Base-by-base conservation (phyloP, 1,140 invertebrate genomes). In the Procambarus clarkii region DNA sequence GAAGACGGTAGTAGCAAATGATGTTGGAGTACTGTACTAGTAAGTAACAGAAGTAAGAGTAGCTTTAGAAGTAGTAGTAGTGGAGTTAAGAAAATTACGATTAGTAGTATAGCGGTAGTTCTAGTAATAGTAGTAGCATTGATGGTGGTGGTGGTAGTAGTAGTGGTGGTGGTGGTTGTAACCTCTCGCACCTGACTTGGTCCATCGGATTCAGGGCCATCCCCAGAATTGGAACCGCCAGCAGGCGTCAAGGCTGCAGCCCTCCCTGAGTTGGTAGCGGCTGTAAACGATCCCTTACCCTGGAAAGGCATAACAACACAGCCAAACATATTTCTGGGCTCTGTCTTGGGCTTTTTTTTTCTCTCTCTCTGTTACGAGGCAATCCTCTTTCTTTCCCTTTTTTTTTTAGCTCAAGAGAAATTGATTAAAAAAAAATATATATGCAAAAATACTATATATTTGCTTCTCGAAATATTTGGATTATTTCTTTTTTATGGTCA, bases 311-410 rank as follows among this genome's bases (percentile, higher is more conserved):
- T 82, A 93, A 88, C 84, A 91, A 93, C 90, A 93, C 92, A 64
- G 85, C 86, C 90, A 91, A 90, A 85, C 92, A 93, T 93, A 93
- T 93, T 89, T 93, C 92, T 93, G 92, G 92, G 89, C 86, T 86
- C 81, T 84, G 44, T 58, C 82, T 64, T 89, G 71, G 58, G 18
- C n/a, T 71, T 24, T 58, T 15, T 13, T 11, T 54, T 11, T 54
- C 50, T 54, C 2, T 54, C 2, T 54, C 50, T 54, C 50, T 54
- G 45, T 58, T 18, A 84, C 34, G 45, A 21, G 48, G 48, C 44
- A 46, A n/a, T 50, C 45, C 21, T 46, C 48, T 77, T 78, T 69
- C 8, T 60, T 77, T 60, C 54, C 21, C 77, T 58, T 60, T 80
- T 80, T 48, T 24, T 50, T 80, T 81, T 58, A n/a, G n/a, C 50